phyloP scores from a whole-genome alignment of 2,113 vertebrate species.

The Menidia beryllina region DNA sequence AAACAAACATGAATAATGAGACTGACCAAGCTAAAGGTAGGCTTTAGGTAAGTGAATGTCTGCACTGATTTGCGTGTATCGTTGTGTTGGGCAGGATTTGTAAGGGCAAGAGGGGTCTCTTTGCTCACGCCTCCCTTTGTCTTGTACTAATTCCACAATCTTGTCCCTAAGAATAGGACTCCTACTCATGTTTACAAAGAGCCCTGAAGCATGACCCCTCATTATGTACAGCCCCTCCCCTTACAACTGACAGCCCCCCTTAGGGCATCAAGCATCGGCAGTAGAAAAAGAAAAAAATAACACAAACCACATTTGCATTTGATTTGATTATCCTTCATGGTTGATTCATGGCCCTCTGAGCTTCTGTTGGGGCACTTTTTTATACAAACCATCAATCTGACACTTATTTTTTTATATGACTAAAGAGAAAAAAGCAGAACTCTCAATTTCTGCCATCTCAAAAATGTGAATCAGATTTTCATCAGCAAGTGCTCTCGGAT shows the following conservation, averaged over 20 bases:
- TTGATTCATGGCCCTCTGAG: slow-evolving; percentile 71
- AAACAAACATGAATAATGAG: slow-evolving; percentile 14
- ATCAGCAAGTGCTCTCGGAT: background rate
- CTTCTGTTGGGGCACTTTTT: slow-evolving; percentile 58
- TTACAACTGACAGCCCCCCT: slow-evolving; percentile 73
- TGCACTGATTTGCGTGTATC: background rate
- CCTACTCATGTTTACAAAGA: slow-evolving; percentile 73
- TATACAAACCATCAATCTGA: slow-evolving; percentile 59
- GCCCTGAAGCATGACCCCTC: slow-evolving; percentile 73
- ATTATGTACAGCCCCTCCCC: slow-evolving; percentile 77
- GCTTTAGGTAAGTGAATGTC: slow-evolving; percentile 1
- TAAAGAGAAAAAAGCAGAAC: slow-evolving; percentile 6
- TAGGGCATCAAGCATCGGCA: slow-evolving; percentile 68
- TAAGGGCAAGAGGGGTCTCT: slow-evolving; percentile 23
- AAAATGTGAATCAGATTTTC: slow-evolving; percentile 7
- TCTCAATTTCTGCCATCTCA: slow-evolving; percentile 3
- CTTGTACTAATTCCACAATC: slow-evolving; percentile 78
- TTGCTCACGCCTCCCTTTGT: slow-evolving; percentile 73
- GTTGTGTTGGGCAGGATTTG: background rate
- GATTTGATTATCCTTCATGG: slow-evolving; percentile 81
- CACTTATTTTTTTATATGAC: slow-evolving; percentile 52
- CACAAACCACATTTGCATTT: slow-evolving; percentile 78
- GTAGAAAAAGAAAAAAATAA: slow-evolving; percentile 61
- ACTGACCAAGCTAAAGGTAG: slow-evolving; percentile 21
- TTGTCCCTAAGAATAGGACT: slow-evolving; percentile 72